Evolutionary conservation across 2,797 vertebrate species (phyloP), one percentile per base, ranked within the genome.

Genomic region (Arnoldichthys spilopterus): DNA sequence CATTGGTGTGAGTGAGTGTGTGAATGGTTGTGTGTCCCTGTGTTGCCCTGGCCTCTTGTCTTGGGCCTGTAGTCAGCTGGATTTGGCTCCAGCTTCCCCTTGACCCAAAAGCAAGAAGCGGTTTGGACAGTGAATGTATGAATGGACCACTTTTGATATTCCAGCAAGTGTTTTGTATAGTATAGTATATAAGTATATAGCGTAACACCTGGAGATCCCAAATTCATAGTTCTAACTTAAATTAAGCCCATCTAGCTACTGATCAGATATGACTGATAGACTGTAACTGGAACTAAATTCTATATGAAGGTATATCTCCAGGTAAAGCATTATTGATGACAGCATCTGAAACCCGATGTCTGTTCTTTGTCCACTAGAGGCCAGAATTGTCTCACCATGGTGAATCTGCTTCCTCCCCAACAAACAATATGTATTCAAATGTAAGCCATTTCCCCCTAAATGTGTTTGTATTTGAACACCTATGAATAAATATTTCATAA

Each of bases 351-450:
- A 59, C 51, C 12, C 22, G 15, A 49, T 26, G 0, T 22, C 24
- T 16, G 18, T 43, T 61, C 30, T 28, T 37, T 37, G 47, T 24
- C 90, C 93, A 92, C 86, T 49, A 90, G 93, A 85, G 90, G 88
- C 91, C 89, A 89, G 83, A 59, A 81, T 89, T 73, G 53, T 59
- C 82, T 82, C 79, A 45, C 73, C 54, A 54, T 78, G 68, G 18
- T 66, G 20, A 0, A 24, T 51, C 51, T 12, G 9, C 37, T 34
- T 2, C 51, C 64, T 64, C 40, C 11, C 15, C 43, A 22, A 4
- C 51, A 45, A n/a, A 70, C 32, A 30, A 51, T 59, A 53, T 67
- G 45, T 37, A 72, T 26, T 81, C 61, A 84, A 76, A 76, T 74
- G 40, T 77, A 85, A 85, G 84, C 85, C 74, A 74, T 73, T 74